Base-by-base conservation (phyloP, 2,888 invertebrate genomes). In the Spilosoma lubricipeda region DNA sequence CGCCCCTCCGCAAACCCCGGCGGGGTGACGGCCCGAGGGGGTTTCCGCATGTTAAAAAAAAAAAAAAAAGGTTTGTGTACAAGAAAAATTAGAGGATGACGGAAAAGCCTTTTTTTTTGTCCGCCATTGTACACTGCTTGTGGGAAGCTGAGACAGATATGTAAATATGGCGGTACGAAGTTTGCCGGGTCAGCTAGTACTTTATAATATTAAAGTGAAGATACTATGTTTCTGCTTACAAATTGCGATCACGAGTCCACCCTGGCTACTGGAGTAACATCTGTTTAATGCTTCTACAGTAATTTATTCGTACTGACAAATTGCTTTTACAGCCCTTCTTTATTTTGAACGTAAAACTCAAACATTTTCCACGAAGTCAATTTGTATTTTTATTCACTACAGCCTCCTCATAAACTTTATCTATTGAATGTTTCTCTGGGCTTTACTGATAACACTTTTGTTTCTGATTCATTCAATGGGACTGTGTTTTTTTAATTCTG, bases 251-350 rank as follows among this genome's bases (percentile, higher is more conserved):
- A 85, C 86, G 82, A 80, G 71, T 76, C 73, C 65, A 77, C 59
- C 27, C 72, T 67, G 27, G 56, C 69, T 70, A 63, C 82, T 67
- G 64, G 66, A 77, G 83, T 74, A 87, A 87, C 88, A 90, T 87
- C 88, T 87, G 87, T 84, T 85, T 86, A 87, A 85, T 88, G 87
- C 79, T 86, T 82, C 84, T 75, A 67, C 68, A 81, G 83, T 80
- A 80, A 87, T 89, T 86, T 86, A 85, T 87, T 86, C 30, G 33
- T 73, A 74, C 71, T 85, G 84, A 87, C 78, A 87, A 85, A 89
- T 86, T 77, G 81, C 79, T 78, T 77, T 80, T 73, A 67, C 76
- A 79, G 72, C 71, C 59, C 48, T 74, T 75, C 39, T 74, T 70
- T 78, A 73, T 70, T 77, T 74, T 63, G 72, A 72, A 67, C 42